Conservation (phyloP, 2,113 vertebrate species). For the Lipophrys pholis region DNA sequence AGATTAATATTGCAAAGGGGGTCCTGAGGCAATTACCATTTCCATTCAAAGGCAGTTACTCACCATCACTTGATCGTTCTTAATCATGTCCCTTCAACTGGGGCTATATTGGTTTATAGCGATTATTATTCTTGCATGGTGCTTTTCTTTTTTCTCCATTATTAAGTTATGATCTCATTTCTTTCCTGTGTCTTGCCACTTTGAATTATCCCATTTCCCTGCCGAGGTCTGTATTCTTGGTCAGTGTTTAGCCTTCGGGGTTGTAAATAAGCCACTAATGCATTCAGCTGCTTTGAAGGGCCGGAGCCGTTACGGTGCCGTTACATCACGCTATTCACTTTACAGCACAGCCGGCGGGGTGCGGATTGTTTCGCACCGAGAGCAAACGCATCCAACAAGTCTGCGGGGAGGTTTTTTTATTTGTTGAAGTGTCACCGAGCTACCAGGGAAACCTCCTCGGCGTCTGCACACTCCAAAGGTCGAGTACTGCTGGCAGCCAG, state of each 20-base stretch:
- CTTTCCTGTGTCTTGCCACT: conserved; percentile 23
- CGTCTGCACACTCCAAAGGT: background rate
- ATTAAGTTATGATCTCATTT: conserved; percentile 50
- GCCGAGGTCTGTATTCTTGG: background rate
- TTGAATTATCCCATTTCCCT: background rate
- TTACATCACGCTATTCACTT: conserved; percentile 17
- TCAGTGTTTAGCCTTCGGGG: background rate
- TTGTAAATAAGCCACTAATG: conserved; percentile 4
- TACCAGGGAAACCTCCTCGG: conserved; percentile 9
- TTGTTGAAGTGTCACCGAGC: background rate
- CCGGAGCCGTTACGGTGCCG: background rate
- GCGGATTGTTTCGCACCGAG: background rate
- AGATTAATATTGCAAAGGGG: conserved; percentile 66
- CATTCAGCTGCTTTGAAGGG: background rate
- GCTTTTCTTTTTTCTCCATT: conserved; percentile 35
- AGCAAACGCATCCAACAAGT: conserved; percentile 10
- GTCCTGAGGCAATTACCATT: conserved; percentile 55
- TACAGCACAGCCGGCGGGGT: background rate
- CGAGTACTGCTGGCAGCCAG: conserved; percentile 8
- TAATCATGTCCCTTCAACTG: conserved; percentile 31
- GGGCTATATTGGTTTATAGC: conserved; percentile 43
- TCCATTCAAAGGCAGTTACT: conserved; percentile 35
- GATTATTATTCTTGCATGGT: conserved; percentile 57
- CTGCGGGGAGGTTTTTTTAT: background rate
- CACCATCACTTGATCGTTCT: conserved; percentile 35